Percentiles rank a stretch among this genome's conserved stretches.
phyloP scores from a whole-genome alignment of 1,140 invertebrate species.

The Penaeus indicus region DNA sequence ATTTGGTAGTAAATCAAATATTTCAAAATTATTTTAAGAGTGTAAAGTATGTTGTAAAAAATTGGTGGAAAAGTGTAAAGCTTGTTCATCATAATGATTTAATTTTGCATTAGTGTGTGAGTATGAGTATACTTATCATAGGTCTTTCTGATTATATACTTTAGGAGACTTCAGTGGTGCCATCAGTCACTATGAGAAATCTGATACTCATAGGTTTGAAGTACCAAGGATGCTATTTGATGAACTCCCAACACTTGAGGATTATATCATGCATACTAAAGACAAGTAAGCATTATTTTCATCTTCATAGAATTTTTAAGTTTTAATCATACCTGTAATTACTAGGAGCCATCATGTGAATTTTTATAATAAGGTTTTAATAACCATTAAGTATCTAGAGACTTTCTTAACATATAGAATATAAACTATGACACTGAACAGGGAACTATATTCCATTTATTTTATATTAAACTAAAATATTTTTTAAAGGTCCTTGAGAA shows the following conservation, averaged over 20 bases:
- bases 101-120: no score
- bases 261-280: conserved; percentile 81
- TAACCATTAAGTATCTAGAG: no score
- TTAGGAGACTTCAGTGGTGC: conserved; percentile 65
- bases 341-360: no score
- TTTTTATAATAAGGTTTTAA: no score
- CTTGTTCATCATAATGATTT: no score
- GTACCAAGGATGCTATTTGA: conserved; percentile 92
- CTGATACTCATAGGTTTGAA: conserved; percentile 84
- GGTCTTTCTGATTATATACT: neutral
- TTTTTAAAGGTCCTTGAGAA: conserved; percentile 77
- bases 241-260: conserved; percentile 79
- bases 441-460: neutral
- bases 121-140: no score
- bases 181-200: conserved; percentile 66
- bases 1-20: conserved; percentile 62
- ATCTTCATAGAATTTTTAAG: conserved; percentile 58
- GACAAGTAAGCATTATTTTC: conserved; percentile 77
- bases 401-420: no score
- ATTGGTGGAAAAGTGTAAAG: no score
- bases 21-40: neutral
- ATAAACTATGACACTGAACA: no score
- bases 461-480: neutral
- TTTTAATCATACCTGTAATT: neutral
- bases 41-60: no score